phyloP scores from a whole-genome alignment of 2,888 invertebrate genomes.

The Lithophane semibrunnea region DNA sequence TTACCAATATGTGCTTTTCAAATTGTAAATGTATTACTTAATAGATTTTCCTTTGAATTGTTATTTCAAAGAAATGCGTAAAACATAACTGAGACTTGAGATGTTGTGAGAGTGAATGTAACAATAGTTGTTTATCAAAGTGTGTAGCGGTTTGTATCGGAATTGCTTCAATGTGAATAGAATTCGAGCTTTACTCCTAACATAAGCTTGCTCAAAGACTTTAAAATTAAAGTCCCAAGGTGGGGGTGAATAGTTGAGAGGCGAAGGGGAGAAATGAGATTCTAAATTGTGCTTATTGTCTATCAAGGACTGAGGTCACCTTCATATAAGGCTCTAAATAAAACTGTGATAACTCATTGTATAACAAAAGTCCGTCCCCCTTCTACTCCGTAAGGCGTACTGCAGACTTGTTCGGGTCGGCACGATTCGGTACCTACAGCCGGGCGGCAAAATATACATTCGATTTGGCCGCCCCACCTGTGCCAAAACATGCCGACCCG shows the following conservation, averaged over 20 bases:
- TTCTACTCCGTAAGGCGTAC: slow-evolving; percentile 23
- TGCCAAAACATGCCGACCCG: neutral
- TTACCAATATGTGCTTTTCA: neutral
- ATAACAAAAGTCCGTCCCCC: slow-evolving; percentile 49
- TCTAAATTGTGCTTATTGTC: slow-evolving; percentile 15
- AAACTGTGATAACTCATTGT: slow-evolving; percentile 52
- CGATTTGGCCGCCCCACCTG: neutral
- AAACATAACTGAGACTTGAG: slow-evolving; percentile 67
- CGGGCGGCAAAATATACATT: neutral
- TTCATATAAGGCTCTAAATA: slow-evolving; percentile 17
- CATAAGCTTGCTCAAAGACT: slow-evolving; percentile 69
- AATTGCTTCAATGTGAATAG: slow-evolving; percentile 70
- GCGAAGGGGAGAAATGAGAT: slow-evolving; percentile 36
- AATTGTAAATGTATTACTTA: slow-evolving; percentile 12
- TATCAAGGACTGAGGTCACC: slow-evolving; percentile 19
- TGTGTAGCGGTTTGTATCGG: slow-evolving; percentile 68
- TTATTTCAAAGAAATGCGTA: slow-evolving; percentile 48
- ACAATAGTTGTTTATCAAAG: slow-evolving; percentile 66
- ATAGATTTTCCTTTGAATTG: slow-evolving; percentile 32
- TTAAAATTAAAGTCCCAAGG: slow-evolving; percentile 54
- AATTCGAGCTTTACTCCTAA: slow-evolving; percentile 61
- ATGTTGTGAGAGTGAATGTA: slow-evolving; percentile 66
- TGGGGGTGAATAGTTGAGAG: slow-evolving; percentile 61
- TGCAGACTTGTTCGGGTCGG: neutral
- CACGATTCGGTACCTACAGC: neutral